These are phyloP conservation scores for Steinernema hermaphroditum DNA, from an alignment of 2,888 invertebrate species.

Conservation along the genomic window DNA sequence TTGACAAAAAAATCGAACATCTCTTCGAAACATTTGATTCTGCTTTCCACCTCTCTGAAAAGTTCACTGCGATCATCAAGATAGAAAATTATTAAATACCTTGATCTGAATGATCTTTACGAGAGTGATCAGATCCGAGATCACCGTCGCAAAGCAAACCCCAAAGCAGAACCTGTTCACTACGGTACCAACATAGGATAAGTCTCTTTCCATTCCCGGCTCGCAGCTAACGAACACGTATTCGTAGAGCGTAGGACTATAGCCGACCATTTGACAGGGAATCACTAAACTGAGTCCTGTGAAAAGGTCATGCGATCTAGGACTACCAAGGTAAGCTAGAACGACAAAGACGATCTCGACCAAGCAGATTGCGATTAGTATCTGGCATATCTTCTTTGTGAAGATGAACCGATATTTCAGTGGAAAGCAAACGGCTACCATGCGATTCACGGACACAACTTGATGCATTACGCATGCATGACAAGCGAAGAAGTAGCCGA, in stretches of 20 bases:
- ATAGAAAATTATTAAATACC: too few species aligned
- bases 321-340: not conserved
- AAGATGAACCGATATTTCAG: not conserved
- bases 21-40: not conserved
- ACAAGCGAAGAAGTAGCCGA: too few species aligned
- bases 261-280: not conserved
- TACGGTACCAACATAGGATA: not conserved
- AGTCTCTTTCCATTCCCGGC: too few species aligned
- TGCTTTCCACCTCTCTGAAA: not conserved
- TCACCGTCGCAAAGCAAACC: not conserved
- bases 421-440: slow-evolving; percentile 25
- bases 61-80: too few species aligned
- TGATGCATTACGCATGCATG: not conserved
- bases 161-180: not conserved
- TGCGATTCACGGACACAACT: slow-evolving; percentile 2
- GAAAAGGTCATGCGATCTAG: too few species aligned
- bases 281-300: not conserved
- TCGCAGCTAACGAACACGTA: not conserved
- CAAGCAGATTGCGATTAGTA: not conserved
- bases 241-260: not conserved
- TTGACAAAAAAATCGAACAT: not conserved
- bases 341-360: not conserved
- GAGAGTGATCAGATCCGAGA: not conserved
- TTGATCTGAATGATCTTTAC: too few species aligned
- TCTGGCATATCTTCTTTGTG: not conserved